Percentiles rank a stretch among this genome's conserved stretches.
phyloP scores from a whole-genome alignment of 2,113 vertebrate genomes.

The Serranochromis macrocephalus region DNA sequence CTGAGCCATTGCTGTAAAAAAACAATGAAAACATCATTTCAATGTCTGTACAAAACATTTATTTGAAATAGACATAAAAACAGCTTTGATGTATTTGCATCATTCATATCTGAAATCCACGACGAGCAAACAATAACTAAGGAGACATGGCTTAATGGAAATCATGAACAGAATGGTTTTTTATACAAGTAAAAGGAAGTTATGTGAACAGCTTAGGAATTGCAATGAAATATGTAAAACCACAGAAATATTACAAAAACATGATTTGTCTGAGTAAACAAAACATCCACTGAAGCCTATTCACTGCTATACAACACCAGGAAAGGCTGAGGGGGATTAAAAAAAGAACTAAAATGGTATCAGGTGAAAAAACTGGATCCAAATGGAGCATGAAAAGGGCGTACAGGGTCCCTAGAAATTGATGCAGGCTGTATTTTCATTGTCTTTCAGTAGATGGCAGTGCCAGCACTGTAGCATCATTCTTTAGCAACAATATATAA shows the following conservation, averaged over 20 bases:
- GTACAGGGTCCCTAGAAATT: constrained; percentile 29
- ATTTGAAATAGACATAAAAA: constrained; percentile 67
- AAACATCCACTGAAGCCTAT: background rate
- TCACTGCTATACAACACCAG: background rate
- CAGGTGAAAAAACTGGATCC: background rate
- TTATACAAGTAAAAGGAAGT: background rate
- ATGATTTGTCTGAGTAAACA: background rate
- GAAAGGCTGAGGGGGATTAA: background rate
- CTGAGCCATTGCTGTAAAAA: background rate
- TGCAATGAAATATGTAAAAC: constrained; percentile 21
- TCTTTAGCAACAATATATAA: constrained; percentile 49
- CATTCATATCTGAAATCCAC: constrained; percentile 59
- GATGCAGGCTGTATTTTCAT: constrained; percentile 54
- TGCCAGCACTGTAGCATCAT: constrained; percentile 70
- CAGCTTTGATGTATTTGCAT: constrained; percentile 53
- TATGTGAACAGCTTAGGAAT: constrained; percentile 32
- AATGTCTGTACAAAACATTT: constrained; percentile 68
- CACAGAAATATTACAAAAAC: background rate
- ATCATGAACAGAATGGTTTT: background rate
- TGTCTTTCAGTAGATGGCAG: constrained; percentile 69
- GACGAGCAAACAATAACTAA: constrained; percentile 46
- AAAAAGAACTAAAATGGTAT: background rate
- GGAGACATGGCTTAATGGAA: constrained; percentile 18
- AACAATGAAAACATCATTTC: background rate
- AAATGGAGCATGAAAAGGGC: background rate